These are phyloP conservation scores for Conistra vaccinii DNA, from an alignment of 2,888 invertebrate species.

Conservation along the genomic window DNA sequence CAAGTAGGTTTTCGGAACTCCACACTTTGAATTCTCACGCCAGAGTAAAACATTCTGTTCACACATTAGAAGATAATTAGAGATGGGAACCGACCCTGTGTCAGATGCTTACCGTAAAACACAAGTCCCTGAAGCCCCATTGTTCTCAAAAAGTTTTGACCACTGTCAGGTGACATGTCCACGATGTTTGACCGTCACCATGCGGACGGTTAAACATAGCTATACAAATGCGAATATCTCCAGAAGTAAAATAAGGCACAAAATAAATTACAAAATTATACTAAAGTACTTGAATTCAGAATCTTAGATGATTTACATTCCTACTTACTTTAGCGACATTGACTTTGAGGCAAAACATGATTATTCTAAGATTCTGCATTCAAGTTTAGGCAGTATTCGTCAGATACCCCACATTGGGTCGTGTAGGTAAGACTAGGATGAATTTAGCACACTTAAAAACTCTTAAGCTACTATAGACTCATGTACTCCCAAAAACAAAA, in stretches of 20 bases:
- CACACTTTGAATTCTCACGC: not conserved
- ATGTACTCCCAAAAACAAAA: slow-evolving; percentile 3
- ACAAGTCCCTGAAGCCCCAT: not conserved
- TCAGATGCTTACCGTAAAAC: not conserved
- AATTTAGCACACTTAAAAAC: slow-evolving; percentile 22
- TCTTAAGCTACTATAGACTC: slow-evolving; percentile 14
- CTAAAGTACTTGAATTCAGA: slow-evolving; percentile 12
- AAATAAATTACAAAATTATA: slow-evolving; percentile 10
- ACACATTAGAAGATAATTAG: not conserved
- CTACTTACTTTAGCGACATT: not conserved
- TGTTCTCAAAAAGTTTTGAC: not conserved
- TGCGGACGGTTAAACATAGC: not conserved
- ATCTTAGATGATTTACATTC: not conserved
- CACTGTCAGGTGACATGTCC: not conserved
- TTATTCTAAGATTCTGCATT: slow-evolving; percentile 21
- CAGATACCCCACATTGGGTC: not conserved
- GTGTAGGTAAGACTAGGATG: slow-evolving; percentile 25
- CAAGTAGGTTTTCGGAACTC: not conserved
- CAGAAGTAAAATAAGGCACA: slow-evolving; percentile 28
- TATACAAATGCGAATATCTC: not conserved
- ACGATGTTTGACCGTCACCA: not conserved
- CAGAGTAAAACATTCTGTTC: not conserved
- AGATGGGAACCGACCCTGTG: not conserved
- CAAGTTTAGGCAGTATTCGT: slow-evolving; percentile 25
- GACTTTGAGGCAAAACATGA: not conserved